Percentiles rank a stretch among this genome's conserved stretches.
Evolutionary conservation across 1,140 invertebrate genomes (phyloP).

Genomic region (Drosophila kohkoa): DNA sequence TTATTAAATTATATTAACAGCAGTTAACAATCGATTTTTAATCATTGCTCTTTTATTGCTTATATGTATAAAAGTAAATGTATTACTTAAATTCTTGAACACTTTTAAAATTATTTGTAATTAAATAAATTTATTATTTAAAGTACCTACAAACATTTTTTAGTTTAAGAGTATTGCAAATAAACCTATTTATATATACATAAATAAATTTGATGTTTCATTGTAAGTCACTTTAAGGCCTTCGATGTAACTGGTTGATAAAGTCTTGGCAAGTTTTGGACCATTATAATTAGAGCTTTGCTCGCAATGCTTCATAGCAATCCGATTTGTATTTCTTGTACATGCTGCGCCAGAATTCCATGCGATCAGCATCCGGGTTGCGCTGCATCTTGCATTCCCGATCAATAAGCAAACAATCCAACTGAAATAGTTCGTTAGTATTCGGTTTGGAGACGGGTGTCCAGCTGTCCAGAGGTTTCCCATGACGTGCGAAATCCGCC

Average conservation of each 20-base stretch:
- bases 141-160: too few species aligned
- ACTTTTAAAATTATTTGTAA: too few species aligned
- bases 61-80: too few species aligned
- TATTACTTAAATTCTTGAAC: too few species aligned
- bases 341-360: conserved; percentile 83
- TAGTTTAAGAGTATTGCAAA: too few species aligned
- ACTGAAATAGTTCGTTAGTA: conserved; percentile 41
- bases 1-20: too few species aligned
- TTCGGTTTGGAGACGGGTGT: conserved; percentile 52
- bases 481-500: conserved; percentile 88
- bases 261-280: neutral
- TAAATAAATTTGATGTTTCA: neutral
- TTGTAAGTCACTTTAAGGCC: neutral
- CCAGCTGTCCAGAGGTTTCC: conserved; percentile 76
- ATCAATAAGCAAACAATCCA: conserved; percentile 78
- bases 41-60: too few species aligned
- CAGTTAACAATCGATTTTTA: too few species aligned
- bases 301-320: conserved; percentile 48
- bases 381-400: conserved; percentile 59
- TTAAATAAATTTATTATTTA: too few species aligned
- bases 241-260: neutral
- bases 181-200: neutral
- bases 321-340: conserved; percentile 62
- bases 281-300: conserved; percentile 55
- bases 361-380: conserved; percentile 81